Evolutionary conservation across 2,888 invertebrate species (phyloP), one percentile per base, ranked within the genome.

Genomic region (Apantesis nais): DNA sequence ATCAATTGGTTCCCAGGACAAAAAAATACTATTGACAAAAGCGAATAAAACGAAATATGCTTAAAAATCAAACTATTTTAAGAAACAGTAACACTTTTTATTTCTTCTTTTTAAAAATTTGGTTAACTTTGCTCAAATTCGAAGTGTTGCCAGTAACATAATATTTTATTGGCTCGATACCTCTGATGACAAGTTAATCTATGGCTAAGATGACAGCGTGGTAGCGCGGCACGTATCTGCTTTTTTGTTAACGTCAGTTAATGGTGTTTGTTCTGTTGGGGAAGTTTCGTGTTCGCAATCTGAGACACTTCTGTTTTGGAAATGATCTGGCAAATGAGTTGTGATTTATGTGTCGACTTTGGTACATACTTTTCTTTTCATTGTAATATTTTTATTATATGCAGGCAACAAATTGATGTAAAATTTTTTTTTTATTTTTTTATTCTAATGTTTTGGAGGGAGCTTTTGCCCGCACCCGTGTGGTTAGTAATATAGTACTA

Each of bases 191-290:
- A 63, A 41, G 68, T 82, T 68, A 74, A 67, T 80, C 78, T 82
- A 14, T 39, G 74, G 67, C 41, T 80, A 82, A 82, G 81, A 82
- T 81, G 83, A 71, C 34, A 66, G 77, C 62, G 70, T 75, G 74
- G 74, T 71, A 74, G 76, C 73, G 29, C 70, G 78, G 86, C 85
- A 82, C 86, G 86, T 80, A 78, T 71, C 70, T 63, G 73, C 70
- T 82, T 77, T 73, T 86, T 86, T 86, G 83, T 85, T 82, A 82
- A 71, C 75, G 85, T 69, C 81, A 63, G 74, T 83, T 88, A 88
- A 88, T 88, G 88, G 88, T 87, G 86, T 88, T 87, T 88, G 73
- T 80, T 68, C 68, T 71, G 74, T 69, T 70, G 71, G 70, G 68
- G 74, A 66, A 66, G 63, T 37, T 69, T 63, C 63, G 39, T 69